Base-by-base conservation (phyloP, 2,113 vertebrate genomes). In the Nothobranchius kuhntae region DNA sequence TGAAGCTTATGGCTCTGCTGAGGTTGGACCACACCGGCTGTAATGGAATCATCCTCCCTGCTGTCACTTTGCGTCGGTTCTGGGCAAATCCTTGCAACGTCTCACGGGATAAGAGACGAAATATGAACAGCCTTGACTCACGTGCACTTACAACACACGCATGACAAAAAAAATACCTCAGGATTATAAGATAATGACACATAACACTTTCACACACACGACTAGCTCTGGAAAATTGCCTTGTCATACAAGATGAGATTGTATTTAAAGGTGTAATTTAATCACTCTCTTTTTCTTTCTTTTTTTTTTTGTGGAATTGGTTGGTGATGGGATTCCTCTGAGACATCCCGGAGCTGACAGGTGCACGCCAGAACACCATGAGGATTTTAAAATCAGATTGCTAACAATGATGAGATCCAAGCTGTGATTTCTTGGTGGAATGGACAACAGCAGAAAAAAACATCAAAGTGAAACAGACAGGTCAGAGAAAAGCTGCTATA, bases 261-360 rank as follows among this genome's bases (percentile, higher is more conserved):
- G 57, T 68, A 82, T 89, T 89, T 72, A 73, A 69, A 84, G 76
- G 71, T 83, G 79, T 87, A 87, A 89, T 89, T 85, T 78, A 81
- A 89, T 84, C 14, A 14, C 73, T 50, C 38, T 61, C 46, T 13
- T 48, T 64, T 71, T n/a, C n/a, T 6, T 38, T 61, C 50, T 1
- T 61, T 66, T 71, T 36, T 71, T 61, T 36, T 71, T 61, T 67
- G 54, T 40, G 30, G 48, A 75, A 79, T 78, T 35, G 55, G 13
- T 68, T 53, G 53, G 83, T 9, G 59, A 52, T 40, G 36, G 64
- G 15, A 1, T 58, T 71, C 73, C 80, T 75, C 9, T 1, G 85
- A 78, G 78, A 80, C 45, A 0, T 3, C 0, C 66, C 66, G 58
- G 74, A 52, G 66, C 21, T 47, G 58, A 54, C 71, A 59, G 69